Conservation (phyloP, 2,888 invertebrate species). For the Xestia xanthographa region DNA sequence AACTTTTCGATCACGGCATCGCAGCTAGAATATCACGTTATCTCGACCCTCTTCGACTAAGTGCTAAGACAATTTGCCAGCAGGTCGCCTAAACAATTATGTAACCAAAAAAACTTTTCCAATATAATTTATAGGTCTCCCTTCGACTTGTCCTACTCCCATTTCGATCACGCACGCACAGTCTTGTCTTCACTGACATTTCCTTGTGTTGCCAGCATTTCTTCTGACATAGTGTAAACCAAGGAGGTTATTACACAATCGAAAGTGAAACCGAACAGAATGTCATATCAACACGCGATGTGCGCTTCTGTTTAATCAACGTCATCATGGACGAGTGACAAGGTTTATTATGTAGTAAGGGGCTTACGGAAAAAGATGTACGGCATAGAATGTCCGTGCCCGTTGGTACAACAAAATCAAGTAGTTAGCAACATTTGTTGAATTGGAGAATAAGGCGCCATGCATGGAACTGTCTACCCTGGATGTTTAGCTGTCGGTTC, state of each 20-base stretch:
- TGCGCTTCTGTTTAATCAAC: constrained; percentile 62
- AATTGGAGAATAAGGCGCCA: not conserved
- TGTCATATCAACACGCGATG: constrained; percentile 55
- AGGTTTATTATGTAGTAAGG: constrained; percentile 33
- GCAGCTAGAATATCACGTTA: not conserved
- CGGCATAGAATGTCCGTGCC: not conserved
- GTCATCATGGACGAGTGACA: constrained; percentile 54
- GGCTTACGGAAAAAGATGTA: not conserved
- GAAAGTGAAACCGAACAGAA: constrained; percentile 66
- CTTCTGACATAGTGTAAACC: constrained; percentile 48
- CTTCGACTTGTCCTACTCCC: constrained; percentile 37
- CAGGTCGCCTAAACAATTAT: not conserved
- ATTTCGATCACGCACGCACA: constrained; percentile 35
- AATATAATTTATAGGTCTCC: constrained; percentile 36
- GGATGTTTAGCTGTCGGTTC: not conserved
- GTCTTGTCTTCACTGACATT: constrained; percentile 22
- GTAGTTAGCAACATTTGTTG: not conserved
- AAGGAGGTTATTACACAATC: constrained; percentile 63
- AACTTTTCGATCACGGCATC: not conserved
- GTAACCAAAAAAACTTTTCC: constrained; percentile 11
- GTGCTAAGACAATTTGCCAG: not conserved
- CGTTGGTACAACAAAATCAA: not conserved
- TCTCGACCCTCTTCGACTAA: not conserved
- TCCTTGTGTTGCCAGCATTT: constrained; percentile 48
- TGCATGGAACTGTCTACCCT: not conserved